Base-by-base conservation (phyloP, 2,888 invertebrate genomes). In the Drosophila gaucha region DNA sequence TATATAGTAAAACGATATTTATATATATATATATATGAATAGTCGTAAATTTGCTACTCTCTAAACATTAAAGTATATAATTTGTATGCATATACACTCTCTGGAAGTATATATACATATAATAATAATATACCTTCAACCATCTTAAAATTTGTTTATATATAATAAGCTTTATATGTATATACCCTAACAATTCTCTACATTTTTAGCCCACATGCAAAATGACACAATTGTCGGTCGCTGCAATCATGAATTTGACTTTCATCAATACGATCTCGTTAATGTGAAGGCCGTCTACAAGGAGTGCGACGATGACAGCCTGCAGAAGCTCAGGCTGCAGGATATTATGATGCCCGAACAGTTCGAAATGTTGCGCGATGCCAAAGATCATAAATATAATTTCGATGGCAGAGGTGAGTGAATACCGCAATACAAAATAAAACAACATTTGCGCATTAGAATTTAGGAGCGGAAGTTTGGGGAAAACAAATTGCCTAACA, bases 221-320 rank as follows among this genome's bases (percentile, higher is more conserved):
- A 86, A 75, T 4, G 88, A 90, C 63, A 73, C 71, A 2, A 80
- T 90, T 41, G 83, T 89, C 33, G 91, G 91, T 0, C 86, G 78
- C 28, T 90, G 90, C 57, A 91, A 91, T 71, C 77, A 76, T 2
- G 91, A 91, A 54, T 78, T 91, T 41, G 86, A 90, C 22, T 89
- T 91, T 47, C 88, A 90, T 66, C 26, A 54, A 6, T 91, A 89
- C 50, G 82, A 90, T 58, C 41, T 89, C 70, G 77, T 67, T 3
- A 78, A 75, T 39, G 79, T 83, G 0, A 88, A 84, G 55, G 54
- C 72, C 18, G 22, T 54, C 0, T 75, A 78, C n/a, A 75, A 67
- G 0, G 85, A 82, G 16, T 78, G 76, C 57, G 74, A 74, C 5
- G 87, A 89, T 54, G 89, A 88, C 10, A 78, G 71, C 16, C 56